Percentiles rank a stretch among this genome's conserved stretches.
phyloP scores from a whole-genome alignment of 2,797 vertebrate genomes.

The Acrossocheilus fasciatus region DNA sequence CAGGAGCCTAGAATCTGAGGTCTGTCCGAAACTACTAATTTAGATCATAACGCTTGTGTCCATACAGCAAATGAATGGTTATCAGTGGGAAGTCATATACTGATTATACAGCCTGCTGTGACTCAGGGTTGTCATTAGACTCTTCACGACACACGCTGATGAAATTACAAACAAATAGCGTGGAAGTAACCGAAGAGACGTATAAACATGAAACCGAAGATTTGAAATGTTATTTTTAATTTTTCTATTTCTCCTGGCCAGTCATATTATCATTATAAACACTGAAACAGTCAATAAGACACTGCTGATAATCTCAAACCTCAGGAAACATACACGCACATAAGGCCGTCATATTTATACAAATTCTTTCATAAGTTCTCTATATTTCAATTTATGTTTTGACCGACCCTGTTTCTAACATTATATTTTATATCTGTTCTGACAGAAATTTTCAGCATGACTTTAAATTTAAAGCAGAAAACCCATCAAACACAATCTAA shows the following conservation, averaged over 20 bases:
- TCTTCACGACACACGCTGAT: constrained; percentile 44
- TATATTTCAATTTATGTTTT: background rate
- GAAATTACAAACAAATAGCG: constrained; percentile 54
- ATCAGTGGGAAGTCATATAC: constrained; percentile 61
- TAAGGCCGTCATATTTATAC: background rate
- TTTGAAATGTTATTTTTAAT: constrained; percentile 48
- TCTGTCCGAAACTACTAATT: constrained; percentile 58
- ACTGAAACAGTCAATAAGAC: background rate
- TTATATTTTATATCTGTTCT: background rate
- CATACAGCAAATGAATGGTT: constrained; percentile 60
- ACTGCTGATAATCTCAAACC: background rate
- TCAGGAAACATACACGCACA: background rate
- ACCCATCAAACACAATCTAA: background rate
- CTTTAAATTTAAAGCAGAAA: background rate
- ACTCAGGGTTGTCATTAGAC: constrained; percentile 56
- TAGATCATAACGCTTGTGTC: constrained; percentile 56
- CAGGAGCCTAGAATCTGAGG: constrained; percentile 50
- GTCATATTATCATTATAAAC: constrained; percentile 28
- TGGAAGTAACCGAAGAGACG: constrained; percentile 42
- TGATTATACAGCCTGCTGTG: constrained; percentile 56
- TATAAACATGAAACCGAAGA: constrained; percentile 46
- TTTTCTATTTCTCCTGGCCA: background rate
- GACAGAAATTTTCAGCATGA: background rate
- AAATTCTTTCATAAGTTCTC: background rate
- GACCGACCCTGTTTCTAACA: background rate